Base-by-base conservation (phyloP, 2,797 vertebrate species). In the Epinephelus coioides region DNA sequence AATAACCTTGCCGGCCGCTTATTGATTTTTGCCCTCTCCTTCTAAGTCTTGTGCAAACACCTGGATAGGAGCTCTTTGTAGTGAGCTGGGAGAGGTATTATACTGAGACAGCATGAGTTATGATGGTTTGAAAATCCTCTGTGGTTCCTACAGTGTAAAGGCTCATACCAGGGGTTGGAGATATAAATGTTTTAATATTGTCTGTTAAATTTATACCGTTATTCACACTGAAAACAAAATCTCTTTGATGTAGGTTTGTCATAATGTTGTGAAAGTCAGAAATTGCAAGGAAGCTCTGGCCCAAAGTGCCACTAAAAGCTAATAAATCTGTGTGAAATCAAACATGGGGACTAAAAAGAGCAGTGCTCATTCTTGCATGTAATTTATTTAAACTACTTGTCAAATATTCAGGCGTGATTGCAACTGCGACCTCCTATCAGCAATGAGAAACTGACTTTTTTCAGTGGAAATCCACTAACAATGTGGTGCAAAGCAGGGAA, bases 21-120 rank as follows among this genome's bases (percentile, higher is more conserved):
- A 89, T 85, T 85, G 80, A 88, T 85, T 82, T 80, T 59, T 57
- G 23, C 21, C 57, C 44, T 65, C 34, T 61, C 69, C 55, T 73
- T 72, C 30, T 14, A 50, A 78, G 56, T 54, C 59, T 53, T 76
- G 65, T 59, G 54, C 67, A 80, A 76, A 88, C 74, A 79, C 66
- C 78, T 69, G 44, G 53, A 66, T 10, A 38, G 25, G 14, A 71
- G 44, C 63, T 63, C 61, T 69, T 71, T 79, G 78, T 56, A 59
- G 46, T 56, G 25, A 18, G 30, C 70, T 38, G 51, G 73, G 23
- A 47, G 59, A 70, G 47, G 54, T 25, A 54, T 76, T 57, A 55
- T 9, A 44, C 66, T 11, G 43, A 62, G 60, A 40, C 55, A 50
- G 15, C 6, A 23, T 6, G 25, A 49, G 18, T 25, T 9, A 69